Conservation (phyloP, 2,113 vertebrate genomes). For the Dipodomys merriami region DNA sequence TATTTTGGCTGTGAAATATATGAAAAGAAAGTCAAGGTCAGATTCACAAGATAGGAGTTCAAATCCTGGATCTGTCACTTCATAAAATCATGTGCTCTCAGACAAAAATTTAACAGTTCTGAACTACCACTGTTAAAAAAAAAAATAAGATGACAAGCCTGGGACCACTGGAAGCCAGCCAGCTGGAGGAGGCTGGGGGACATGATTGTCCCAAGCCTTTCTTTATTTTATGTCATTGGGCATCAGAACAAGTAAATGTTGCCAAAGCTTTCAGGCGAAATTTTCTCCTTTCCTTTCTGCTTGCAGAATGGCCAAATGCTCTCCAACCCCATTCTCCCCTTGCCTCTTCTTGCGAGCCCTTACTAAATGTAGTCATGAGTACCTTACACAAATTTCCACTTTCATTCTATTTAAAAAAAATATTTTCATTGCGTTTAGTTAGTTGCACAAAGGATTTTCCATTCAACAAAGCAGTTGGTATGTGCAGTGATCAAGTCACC, state of each 20-base stretch:
- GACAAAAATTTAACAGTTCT: neutral
- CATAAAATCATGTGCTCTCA: neutral
- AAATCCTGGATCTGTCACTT: slow-evolving; percentile 39
- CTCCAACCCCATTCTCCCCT: neutral
- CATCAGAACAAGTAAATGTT: slow-evolving; percentile 6
- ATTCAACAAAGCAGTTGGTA: no score
- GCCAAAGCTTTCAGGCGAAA: slow-evolving; percentile 24
- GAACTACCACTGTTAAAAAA: neutral
- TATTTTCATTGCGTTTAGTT: no score
- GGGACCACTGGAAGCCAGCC: neutral
- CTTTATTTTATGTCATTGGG: neutral
- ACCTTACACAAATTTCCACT: neutral
- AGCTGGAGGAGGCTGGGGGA: neutral
- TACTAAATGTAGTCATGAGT: neutral
- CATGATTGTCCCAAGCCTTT: neutral
- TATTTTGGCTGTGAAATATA: slow-evolving; percentile 54
- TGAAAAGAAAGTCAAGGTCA: slow-evolving; percentile 54
- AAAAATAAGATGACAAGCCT: neutral
- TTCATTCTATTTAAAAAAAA: neutral
- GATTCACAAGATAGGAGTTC: slow-evolving; percentile 56
- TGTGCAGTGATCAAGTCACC: no score
- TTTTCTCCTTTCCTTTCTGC: slow-evolving; percentile 49
- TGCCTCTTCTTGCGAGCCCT: neutral
- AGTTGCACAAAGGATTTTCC: no score
- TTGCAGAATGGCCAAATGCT: slow-evolving; percentile 21